A percentile compares a stretch with the other conserved stretches of the same genome.
These are phyloP conservation scores for Enteromius mattozi DNA, from an alignment of 2,797 vertebrate genomes.

Conservation along the genomic window DNA sequence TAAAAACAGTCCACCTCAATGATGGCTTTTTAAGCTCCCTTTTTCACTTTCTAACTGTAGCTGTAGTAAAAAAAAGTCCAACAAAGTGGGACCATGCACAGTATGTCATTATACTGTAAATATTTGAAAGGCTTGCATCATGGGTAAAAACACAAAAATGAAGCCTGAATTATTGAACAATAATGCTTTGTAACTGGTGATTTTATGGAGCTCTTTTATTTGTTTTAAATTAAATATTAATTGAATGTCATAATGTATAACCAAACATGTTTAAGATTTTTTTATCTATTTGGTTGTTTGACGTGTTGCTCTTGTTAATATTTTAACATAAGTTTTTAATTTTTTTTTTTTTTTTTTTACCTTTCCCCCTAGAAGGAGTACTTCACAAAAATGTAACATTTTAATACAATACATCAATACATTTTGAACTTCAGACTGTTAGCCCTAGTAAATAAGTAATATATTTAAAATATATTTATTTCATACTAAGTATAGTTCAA, in stretches of 20 bases:
- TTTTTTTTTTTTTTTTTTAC: background rate
- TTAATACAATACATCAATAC: background rate
- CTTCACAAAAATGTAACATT: too few species aligned
- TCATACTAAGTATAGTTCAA: too few species aligned
- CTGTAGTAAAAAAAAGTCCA: background rate
- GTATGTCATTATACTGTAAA: conserved; percentile 57
- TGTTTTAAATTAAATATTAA: background rate
- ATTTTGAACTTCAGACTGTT: background rate
- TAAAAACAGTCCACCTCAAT: conserved; percentile 17
- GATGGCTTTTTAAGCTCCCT: conserved; percentile 14
- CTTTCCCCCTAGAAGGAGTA: too few species aligned
- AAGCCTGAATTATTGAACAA: background rate
- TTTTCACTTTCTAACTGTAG: conserved; percentile 24
- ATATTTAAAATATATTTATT: too few species aligned
- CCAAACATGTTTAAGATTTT: too few species aligned
- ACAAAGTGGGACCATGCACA: background rate
- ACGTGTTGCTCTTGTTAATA: too few species aligned
- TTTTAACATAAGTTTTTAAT: too few species aligned
- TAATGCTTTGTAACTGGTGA: background rate
- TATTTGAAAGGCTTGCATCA: conserved; percentile 73
- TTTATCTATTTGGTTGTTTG: too few species aligned
- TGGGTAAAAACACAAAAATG: conserved; percentile 46
- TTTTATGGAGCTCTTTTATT: background rate
- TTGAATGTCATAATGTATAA: background rate
- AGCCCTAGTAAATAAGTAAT: too few species aligned